Conservation (phyloP, 2,113 vertebrate genomes). For the Phyllostomus discolor region DNA sequence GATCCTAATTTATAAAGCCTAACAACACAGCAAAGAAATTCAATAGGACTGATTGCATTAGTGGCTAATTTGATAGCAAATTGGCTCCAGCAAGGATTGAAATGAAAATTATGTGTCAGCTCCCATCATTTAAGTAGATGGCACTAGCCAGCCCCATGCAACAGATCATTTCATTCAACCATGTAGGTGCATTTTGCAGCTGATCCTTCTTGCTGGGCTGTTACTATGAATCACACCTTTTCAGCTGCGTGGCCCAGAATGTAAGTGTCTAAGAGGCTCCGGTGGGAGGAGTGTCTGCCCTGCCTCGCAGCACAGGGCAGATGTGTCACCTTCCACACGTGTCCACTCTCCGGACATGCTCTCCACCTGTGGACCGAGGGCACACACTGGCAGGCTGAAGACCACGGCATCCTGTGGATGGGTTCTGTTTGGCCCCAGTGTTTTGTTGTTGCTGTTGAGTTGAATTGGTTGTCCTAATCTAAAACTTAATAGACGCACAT, state of each 20-base stretch:
- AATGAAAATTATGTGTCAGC: background rate
- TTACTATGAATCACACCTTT: background rate
- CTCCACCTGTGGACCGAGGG: background rate
- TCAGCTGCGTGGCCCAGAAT: background rate
- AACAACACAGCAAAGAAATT: background rate
- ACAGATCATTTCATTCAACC: background rate
- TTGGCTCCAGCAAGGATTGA: background rate
- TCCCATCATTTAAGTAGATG: background rate
- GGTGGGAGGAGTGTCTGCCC: background rate
- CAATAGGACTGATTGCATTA: background rate
- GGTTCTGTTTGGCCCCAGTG: background rate
- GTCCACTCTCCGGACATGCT: background rate
- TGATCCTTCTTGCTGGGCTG: background rate
- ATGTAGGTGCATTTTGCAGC: background rate
- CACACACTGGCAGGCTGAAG: background rate
- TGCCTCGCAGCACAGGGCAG: background rate
- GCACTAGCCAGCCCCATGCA: background rate
- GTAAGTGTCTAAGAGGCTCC: background rate
- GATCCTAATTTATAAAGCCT: background rate
- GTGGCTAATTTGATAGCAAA: background rate
- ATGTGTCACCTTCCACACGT: background rate
- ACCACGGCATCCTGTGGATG: background rate
- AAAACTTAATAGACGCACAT: background rate
- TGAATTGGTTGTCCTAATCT: background rate
- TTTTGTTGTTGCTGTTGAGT: background rate